Evolutionary conservation across 2,888 invertebrate genomes (phyloP), one percentile per base, ranked within the genome.

Genomic region (Baccha elongata): DNA sequence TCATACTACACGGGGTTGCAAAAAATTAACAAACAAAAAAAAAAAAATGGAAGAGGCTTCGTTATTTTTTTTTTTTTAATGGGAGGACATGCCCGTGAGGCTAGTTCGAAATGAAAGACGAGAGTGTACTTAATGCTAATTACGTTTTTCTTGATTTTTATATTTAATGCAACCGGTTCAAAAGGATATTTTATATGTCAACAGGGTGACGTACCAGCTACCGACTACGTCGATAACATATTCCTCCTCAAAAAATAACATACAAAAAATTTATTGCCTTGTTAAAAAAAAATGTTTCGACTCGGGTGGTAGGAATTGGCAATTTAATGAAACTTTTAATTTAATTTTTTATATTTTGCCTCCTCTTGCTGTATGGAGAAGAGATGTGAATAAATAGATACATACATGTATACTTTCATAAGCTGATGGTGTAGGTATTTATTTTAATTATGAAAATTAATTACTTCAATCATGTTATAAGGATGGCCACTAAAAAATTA

Each of bases 401-500:
- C 48, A 17, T 52, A 4, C 15, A 37, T 21, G 35, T 19, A 53
- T 53, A 53, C 13, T 5, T 32, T 1, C 37, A 40, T 10, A 55
- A 37, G 40, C 58, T 40, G 19, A 32, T 35, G 52, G 8, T 60
- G 32, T 42, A 58, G 58, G 62, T 64, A 83, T 76, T 74, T 81
- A 75, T 81, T 83, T 83, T 83, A 83, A 83, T 83, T 83, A 83
- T 83, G 81, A 83, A 83, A 83, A 83, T 83, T 76, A 83, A 83
- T 83, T 83, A 72, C 76, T 72, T 67, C 67, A 67, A 68, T 81
- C 75, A 58, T 69, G 52, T 75, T 69, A 60, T 60, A 37, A 65
- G 35, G 42, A 52, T 53, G 42, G 53, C 52, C 29, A 17, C 58
- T 40, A 26, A 58, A 19, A 60, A 21, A 21, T 11, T 11, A n/a